Evolutionary conservation across 2,113 vertebrate species (phyloP), one percentile per base, ranked within the genome.

Genomic region (Pungitius pungitius): DNA sequence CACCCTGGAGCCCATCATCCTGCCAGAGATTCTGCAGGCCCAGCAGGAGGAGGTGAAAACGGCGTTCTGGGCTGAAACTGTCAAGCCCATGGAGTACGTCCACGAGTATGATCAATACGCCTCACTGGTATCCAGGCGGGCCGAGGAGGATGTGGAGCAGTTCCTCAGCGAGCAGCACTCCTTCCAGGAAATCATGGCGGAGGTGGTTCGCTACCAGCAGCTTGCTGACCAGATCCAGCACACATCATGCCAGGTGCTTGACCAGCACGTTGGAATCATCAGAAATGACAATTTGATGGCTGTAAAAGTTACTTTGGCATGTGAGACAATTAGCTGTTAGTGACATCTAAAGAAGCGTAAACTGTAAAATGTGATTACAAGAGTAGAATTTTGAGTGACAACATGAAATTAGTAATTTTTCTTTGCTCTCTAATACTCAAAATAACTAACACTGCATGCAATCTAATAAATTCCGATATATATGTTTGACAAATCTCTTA

Each of bases 161-260:
- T 96, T 97, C 84, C 92, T 98, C 37, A 40, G 57, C 8, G 92
- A 95, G 77, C 82, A 92, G 37, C 94, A 92, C 65, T 89, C 81
- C 47, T 96, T 96, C 71, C 91, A 96, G 67, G 94, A 93, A 74
- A 89, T 94, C 55, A 93, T 95, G 90, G 85, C 17, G 0, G 94
- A 97, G 90, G 91, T 95, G 52, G 59, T 69, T 2, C 95, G 93
- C 74, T 97, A 95, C 80, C 90, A 94, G 84, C 64, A 92, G n/a
- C 91, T 96, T 18, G 86, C 87, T 7, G 87, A 96, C 17, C 94
- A 96, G 84, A 96, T 97, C 78, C 92, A 93, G 82, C 95, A 91
- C 47, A 91, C 84, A 4, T 90, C 90, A 52, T 84, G 65, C 84
- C 95, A 95, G 95, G 96, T 97, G 89, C 80, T 12, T 42, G 6